Evolutionary conservation across 2,113 vertebrate genomes (phyloP).

Genomic region (Phasianus colchicus): DNA sequence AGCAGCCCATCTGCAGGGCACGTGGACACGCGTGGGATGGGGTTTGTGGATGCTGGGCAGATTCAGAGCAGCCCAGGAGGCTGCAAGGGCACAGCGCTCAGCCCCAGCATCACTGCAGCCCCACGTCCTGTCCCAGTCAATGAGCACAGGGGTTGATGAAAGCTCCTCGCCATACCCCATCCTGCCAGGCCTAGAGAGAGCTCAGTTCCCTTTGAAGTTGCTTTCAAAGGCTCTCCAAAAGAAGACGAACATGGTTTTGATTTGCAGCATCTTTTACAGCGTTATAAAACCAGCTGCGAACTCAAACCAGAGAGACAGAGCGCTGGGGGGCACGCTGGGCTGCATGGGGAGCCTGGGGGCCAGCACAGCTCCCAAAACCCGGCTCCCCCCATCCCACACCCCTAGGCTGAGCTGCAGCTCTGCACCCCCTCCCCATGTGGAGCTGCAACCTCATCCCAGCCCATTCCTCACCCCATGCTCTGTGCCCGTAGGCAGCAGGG

Average conservation of each 20-base stretch:
- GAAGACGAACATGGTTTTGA: constrained; percentile 65
- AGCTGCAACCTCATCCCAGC: not conserved
- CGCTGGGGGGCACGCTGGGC: constrained; percentile 9
- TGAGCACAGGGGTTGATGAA: constrained; percentile 29
- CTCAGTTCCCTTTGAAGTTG: constrained; percentile 65
- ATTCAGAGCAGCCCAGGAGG: not conserved
- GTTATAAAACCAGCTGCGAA: constrained; percentile 69
- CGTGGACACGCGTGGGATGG: not conserved
- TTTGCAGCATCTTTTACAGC: constrained; percentile 73
- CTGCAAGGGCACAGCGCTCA: not conserved
- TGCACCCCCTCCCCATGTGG: too few species aligned
- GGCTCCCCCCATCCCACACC: too few species aligned
- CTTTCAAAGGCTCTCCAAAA: constrained; percentile 48
- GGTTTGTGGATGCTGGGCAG: too few species aligned
- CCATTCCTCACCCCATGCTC: not conserved
- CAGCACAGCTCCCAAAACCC: not conserved
- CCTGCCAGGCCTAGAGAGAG: constrained; percentile 43
- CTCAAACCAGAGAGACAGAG: constrained; percentile 58
- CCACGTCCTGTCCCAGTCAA: not conserved
- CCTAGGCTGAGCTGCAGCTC: too few species aligned
- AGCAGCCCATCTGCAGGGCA: constrained; percentile 44
- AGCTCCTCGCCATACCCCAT: constrained; percentile 25
- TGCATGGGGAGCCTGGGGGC: fast-evolving
- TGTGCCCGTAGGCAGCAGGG: constrained; percentile 87
- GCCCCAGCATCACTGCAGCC: not conserved